Conservation (phyloP, 2,113 vertebrate genomes). For the Urocitellus parryii region DNA sequence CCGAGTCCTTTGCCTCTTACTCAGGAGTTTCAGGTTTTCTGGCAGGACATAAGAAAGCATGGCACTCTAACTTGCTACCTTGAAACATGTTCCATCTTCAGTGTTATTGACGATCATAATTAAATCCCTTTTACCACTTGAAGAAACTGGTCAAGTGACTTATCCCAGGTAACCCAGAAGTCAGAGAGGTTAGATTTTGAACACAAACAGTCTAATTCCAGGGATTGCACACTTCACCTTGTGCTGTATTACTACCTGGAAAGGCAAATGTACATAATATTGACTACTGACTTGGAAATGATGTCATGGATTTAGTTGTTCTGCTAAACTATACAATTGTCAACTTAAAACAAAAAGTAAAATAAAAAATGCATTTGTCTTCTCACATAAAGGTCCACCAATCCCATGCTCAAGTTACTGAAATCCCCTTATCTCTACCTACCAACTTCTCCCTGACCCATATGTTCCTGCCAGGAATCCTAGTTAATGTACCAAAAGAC, state of each 20-base stretch:
- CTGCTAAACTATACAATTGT: background rate
- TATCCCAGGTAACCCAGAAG: background rate
- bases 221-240: background rate
- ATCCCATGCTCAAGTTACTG: background rate
- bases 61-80: background rate
- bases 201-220: background rate
- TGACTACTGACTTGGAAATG: background rate
- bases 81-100: background rate
- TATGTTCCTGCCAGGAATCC: background rate
- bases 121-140: background rate
- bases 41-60: background rate
- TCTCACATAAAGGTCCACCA: background rate
- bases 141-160: background rate
- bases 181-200: background rate
- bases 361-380: background rate
- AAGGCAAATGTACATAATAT: background rate
- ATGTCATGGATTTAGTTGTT: conserved; percentile 27
- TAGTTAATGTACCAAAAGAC: conserved; percentile 65
- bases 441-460: background rate
- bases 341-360: background rate
- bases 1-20: background rate
- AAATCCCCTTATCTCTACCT: background rate
- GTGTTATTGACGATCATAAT: background rate
- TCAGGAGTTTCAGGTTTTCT: background rate
- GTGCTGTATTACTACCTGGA: background rate